Conservation (phyloP, 2,113 vertebrate genomes). For the Cyprinodon variegatus region DNA sequence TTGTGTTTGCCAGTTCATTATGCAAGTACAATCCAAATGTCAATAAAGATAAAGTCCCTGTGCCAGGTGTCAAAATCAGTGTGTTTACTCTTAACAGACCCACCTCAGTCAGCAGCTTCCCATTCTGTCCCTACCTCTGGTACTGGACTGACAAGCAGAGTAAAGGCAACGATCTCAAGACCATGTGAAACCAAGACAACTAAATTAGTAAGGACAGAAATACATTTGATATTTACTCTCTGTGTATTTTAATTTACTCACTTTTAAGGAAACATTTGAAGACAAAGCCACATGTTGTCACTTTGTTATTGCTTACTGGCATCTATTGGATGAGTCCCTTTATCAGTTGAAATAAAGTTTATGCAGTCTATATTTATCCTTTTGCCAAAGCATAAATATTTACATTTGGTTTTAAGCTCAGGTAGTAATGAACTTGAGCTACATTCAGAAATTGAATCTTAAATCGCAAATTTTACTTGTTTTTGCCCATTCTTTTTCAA, state of each 20-base stretch:
- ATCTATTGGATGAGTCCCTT: neutral
- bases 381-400: conserved; percentile 7
- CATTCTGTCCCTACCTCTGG: conserved; percentile 27
- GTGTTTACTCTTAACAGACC: conserved; percentile 31
- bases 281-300: neutral
- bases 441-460: conserved; percentile 1
- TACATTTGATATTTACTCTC: neutral
- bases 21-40: conserved; percentile 8
- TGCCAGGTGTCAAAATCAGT: neutral
- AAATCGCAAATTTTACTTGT: neutral
- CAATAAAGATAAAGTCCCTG: neutral
- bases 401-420: neutral
- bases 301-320: conserved; percentile 2
- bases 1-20: neutral
- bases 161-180: conserved; percentile 72
- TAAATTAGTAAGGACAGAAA: conserved; percentile 77
- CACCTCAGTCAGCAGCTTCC: conserved; percentile 28
- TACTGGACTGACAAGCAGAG: conserved; percentile 34
- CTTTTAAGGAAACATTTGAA: neutral
- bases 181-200: conserved; percentile 79
- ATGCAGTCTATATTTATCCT: conserved; percentile 1
- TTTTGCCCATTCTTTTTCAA: neutral
- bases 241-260: neutral
- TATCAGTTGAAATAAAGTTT: neutral
- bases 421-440: conserved; percentile 2